Percentiles rank a stretch among this genome's conserved stretches.
Conservation (phyloP, 2,888 invertebrate species). For the Cynaeus angustus region DNA sequence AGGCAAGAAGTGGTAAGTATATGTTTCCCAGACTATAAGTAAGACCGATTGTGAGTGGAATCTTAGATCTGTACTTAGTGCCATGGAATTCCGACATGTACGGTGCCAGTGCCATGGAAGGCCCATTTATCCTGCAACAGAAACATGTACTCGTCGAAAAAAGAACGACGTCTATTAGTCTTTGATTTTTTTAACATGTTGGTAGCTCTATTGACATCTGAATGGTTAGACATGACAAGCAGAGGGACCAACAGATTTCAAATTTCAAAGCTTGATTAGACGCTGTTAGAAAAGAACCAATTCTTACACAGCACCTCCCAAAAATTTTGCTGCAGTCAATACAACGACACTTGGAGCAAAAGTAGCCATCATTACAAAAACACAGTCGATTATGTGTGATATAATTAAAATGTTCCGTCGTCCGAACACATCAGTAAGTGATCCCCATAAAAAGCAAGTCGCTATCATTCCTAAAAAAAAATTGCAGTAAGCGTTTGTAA, state of each 20-base stretch:
- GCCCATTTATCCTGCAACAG: slow-evolving; percentile 75
- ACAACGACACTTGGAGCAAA: slow-evolving; percentile 78
- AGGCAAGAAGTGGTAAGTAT: slow-evolving; percentile 80
- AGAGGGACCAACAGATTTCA: too few species aligned
- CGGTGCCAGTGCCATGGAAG: slow-evolving; percentile 80
- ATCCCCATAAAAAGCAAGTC: slow-evolving; percentile 84
- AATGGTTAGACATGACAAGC: too few species aligned
- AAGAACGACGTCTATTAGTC: too few species aligned
- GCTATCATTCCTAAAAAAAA: slow-evolving; percentile 80
- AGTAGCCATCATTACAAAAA: slow-evolving; percentile 77
- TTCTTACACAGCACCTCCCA: slow-evolving; percentile 44
- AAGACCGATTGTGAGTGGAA: slow-evolving; percentile 77
- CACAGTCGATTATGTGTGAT: slow-evolving; percentile 77
- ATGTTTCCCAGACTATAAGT: slow-evolving; percentile 78
- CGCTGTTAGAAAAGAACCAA: too few species aligned
- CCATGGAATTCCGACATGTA: slow-evolving; percentile 83
- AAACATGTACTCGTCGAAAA: background rate
- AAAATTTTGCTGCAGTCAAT: slow-evolving; percentile 80
- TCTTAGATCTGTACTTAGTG: slow-evolving; percentile 75
- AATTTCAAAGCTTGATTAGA: too few species aligned
- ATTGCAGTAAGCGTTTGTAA: too few species aligned
- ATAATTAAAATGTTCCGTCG: slow-evolving; percentile 78
- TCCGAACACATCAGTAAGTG: slow-evolving; percentile 82
- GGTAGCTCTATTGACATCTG: background rate
- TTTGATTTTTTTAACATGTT: background rate